phyloP scores from a whole-genome alignment of 2,113 vertebrate genomes.

The Neotoma lepida region DNA sequence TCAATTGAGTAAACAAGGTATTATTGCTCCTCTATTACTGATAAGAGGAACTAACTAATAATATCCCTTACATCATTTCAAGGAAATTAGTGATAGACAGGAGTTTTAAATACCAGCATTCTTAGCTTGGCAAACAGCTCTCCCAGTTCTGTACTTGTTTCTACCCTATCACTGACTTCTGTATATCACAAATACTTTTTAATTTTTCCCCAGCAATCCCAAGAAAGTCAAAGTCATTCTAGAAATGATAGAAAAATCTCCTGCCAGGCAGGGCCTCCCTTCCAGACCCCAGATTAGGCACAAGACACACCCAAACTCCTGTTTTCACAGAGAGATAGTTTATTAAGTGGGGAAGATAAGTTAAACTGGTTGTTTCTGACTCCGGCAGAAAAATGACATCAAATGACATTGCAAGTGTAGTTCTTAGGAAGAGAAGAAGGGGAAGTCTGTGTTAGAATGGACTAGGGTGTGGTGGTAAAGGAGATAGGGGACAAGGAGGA shows the following conservation, averaged over 20 bases:
- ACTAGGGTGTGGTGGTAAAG: too few relatives aligned
- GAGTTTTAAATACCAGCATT: background rate
- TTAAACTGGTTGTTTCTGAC: background rate
- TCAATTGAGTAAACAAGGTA: background rate
- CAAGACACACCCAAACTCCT: background rate
- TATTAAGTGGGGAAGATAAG: background rate
- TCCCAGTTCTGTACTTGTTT: background rate
- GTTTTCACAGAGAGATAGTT: background rate
- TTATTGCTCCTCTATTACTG: background rate
- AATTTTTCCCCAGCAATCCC: background rate
- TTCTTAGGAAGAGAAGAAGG: too few relatives aligned
- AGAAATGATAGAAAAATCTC: conserved; percentile 10
- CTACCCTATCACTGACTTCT: background rate
- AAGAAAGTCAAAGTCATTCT: background rate
- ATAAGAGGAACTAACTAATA: background rate
- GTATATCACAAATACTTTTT: background rate
- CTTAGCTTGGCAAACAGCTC: background rate
- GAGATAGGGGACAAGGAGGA: too few relatives aligned
- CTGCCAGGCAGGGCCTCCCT: too few relatives aligned
- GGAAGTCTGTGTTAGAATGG: too few relatives aligned
- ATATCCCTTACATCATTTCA: background rate
- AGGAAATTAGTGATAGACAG: background rate
- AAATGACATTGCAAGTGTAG: background rate
- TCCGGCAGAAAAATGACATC: background rate
- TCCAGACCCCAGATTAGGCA: background rate